phyloP scores from a whole-genome alignment of 2,888 invertebrate species.

The Sycophila texana region DNA sequence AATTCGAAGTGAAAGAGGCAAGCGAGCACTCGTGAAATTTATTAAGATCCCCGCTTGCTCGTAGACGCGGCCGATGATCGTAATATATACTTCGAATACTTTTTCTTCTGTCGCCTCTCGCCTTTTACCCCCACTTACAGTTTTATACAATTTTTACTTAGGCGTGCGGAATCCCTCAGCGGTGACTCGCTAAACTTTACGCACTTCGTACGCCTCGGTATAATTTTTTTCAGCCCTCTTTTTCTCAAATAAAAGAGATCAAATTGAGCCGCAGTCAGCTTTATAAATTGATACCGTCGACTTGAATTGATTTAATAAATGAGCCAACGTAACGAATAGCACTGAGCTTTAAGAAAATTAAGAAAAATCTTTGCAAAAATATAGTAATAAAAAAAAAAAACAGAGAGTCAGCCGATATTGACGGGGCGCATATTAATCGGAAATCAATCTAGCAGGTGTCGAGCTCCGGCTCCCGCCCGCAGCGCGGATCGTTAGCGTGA shows the following conservation, averaged over 20 bases:
- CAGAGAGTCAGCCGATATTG: neutral
- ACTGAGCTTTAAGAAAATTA: too few relatives aligned
- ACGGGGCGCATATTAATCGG: constrained; percentile 30
- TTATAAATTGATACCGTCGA: too few relatives aligned
- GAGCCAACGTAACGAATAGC: too few relatives aligned
- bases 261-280: too few relatives aligned
- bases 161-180: constrained; percentile 1
- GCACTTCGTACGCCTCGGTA: neutral
- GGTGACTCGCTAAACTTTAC: constrained; percentile 5
- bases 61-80: constrained; percentile 59
- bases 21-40: constrained; percentile 60
- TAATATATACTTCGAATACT: constrained; percentile 50
- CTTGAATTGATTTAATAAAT: too few relatives aligned
- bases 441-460: constrained; percentile 43
- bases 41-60: constrained; percentile 56
- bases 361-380: too few relatives aligned
- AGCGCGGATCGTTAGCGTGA: constrained; percentile 43
- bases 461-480: neutral
- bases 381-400: too few relatives aligned
- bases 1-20: constrained; percentile 62
- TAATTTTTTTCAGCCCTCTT: too few relatives aligned
- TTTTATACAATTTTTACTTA: constrained; percentile 45
- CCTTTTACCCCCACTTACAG: constrained; percentile 29
- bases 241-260: too few relatives aligned
- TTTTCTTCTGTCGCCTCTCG: neutral